These are phyloP conservation scores for Trissoscelio sp. DNA, from an alignment of 2,888 invertebrate genomes.

Conservation along the genomic window DNA sequence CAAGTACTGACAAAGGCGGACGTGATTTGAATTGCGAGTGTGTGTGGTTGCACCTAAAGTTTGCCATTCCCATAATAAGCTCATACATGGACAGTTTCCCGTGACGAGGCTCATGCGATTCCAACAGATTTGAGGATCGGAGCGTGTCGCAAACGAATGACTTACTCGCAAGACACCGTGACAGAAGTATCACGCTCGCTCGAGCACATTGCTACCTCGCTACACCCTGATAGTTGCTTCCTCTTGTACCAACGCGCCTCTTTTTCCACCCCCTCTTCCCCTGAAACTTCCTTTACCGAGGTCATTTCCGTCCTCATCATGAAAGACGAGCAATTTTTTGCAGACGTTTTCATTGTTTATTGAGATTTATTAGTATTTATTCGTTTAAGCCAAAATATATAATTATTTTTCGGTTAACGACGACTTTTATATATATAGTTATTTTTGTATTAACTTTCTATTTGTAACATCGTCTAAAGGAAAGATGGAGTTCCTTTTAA, in stretches of 20 bases:
- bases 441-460: no score
- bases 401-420: no score
- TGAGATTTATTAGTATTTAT: not conserved
- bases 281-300: constrained; percentile 18
- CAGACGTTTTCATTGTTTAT: constrained; percentile 1
- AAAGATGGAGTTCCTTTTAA: no score
- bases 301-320: constrained; percentile 63
- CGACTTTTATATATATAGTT: no score
- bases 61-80: constrained; percentile 63
- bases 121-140: constrained; percentile 62
- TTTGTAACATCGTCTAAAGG: no score
- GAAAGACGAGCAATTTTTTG: constrained; percentile 29
- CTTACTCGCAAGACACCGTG: constrained; percentile 72
- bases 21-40: constrained; percentile 35
- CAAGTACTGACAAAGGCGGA: constrained; percentile 7
- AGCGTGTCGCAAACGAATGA: constrained; percentile 67
- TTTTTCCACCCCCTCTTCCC: constrained; percentile 27
- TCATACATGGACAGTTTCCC: constrained; percentile 66
- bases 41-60: constrained; percentile 34
- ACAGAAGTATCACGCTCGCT: constrained; percentile 74
- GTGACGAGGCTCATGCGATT: constrained; percentile 65
- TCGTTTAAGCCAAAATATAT: no score
- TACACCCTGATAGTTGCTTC: constrained; percentile 57
- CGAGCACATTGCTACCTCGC: constrained; percentile 72
- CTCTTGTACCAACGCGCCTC: constrained; percentile 36